Conservation (phyloP, 2,888 invertebrate genomes). For the Kryphioiulus occultus region DNA sequence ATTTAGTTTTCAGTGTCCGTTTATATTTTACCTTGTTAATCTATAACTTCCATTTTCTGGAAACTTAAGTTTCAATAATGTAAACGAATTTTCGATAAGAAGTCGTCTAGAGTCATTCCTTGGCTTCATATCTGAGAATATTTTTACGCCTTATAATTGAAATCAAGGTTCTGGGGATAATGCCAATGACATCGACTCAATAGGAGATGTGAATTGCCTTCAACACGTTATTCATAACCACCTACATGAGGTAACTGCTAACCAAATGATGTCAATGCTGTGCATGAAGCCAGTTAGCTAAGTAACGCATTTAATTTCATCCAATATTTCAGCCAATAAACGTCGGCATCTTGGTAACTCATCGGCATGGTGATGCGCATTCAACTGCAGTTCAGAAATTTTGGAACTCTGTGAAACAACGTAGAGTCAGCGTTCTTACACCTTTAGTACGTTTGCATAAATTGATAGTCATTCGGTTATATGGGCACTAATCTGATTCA, state of each 20-base stretch:
- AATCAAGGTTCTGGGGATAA: neutral
- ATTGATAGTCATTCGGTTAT: neutral
- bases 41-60: too few relatives aligned
- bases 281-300: too few relatives aligned
- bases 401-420: neutral
- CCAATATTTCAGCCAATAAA: neutral
- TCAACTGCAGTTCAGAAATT: neutral
- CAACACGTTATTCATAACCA: neutral
- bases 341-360: neutral
- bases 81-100: too few relatives aligned
- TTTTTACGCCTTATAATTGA: too few relatives aligned
- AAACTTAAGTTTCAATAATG: too few relatives aligned
- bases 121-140: too few relatives aligned
- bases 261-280: too few relatives aligned
- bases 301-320: too few relatives aligned
- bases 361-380: neutral
- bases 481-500: neutral
- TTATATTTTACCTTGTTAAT: too few relatives aligned
- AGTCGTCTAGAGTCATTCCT: too few relatives aligned
- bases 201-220: neutral
- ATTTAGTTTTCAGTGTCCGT: too few relatives aligned
- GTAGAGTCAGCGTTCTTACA: too few relatives aligned
- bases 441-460: neutral
- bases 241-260: neutral
- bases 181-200: neutral